phyloP scores from a whole-genome alignment of 2,888 invertebrate genomes.

The Scaeva pyrastri region DNA sequence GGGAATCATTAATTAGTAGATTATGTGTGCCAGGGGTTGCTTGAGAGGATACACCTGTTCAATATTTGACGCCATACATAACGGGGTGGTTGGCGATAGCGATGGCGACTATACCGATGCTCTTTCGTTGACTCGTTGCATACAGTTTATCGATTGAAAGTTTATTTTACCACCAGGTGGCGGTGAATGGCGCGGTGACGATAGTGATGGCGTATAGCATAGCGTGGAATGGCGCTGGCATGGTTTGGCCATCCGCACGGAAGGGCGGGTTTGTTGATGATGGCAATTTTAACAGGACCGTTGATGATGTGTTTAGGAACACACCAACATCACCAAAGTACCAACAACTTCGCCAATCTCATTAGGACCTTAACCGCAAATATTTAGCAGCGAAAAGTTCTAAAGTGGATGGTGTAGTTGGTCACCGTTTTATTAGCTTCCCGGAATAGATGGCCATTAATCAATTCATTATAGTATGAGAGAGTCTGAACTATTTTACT shows the following conservation, averaged over 20 bases:
- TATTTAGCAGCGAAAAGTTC: constrained; percentile 50
- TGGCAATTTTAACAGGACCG: constrained; percentile 45
- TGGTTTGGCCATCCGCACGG: not conserved
- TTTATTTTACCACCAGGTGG: constrained; percentile 41
- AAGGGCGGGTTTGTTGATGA: constrained; percentile 2
- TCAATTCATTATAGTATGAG: constrained; percentile 56
- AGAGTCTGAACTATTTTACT: not conserved
- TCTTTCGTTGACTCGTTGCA: not conserved
- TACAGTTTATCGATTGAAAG: constrained; percentile 33
- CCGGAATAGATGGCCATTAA: constrained; percentile 61
- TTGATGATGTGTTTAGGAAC: constrained; percentile 55
- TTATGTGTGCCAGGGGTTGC: constrained; percentile 62
- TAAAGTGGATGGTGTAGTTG: constrained; percentile 43
- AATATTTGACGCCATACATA: constrained; percentile 44
- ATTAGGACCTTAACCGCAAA: constrained; percentile 66
- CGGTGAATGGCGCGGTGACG: no score
- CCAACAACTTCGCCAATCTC: constrained; percentile 67
- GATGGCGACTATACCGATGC: not conserved
- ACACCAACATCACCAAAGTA: not conserved
- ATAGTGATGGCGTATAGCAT: no score
- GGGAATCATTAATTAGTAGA: constrained; percentile 82
- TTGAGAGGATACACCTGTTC: constrained; percentile 62
- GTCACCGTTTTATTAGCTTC: constrained; percentile 70
- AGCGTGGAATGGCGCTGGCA: not conserved
- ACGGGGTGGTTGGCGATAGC: constrained; percentile 1